Conservation (phyloP, 2,113 vertebrate species). For the Vireo altiloquus region DNA sequence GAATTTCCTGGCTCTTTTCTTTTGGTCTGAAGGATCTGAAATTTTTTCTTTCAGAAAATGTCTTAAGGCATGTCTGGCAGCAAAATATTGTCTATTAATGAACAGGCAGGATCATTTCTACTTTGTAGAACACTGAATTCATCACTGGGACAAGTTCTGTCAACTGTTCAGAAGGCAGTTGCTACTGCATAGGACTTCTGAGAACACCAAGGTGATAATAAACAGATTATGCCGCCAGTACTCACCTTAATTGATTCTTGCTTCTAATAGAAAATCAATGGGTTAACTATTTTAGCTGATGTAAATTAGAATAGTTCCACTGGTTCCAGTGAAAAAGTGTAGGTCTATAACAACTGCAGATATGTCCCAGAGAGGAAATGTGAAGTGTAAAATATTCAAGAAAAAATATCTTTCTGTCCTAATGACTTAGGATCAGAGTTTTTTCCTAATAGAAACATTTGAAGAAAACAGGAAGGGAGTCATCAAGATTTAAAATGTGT, state of each 20-base stretch:
- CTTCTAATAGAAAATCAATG: neutral
- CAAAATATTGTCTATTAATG: constrained; percentile 3
- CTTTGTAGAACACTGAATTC: constrained; percentile 23
- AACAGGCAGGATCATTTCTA: neutral
- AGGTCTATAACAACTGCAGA: neutral
- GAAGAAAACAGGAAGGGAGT: neutral
- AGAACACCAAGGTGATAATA: neutral
- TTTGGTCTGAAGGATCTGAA: constrained; percentile 4
- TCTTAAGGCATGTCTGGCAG: constrained; percentile 16
- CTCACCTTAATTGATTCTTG: neutral
- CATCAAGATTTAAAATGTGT: neutral
- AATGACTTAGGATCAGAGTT: neutral
- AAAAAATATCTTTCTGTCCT: neutral
- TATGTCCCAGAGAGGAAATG: neutral
- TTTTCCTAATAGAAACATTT: neutral
- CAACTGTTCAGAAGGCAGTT: neutral
- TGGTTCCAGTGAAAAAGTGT: neutral
- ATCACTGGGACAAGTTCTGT: neutral
- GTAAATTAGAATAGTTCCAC: neutral
- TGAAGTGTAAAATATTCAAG: neutral
- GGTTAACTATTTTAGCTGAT: neutral
- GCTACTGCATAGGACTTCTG: neutral
- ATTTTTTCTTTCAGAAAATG: constrained; percentile 43
- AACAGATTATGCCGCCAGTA: neutral
- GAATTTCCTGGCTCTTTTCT: neutral